Evolutionary conservation across 2,113 vertebrate species (phyloP).

Genomic region (Mugil cephalus): DNA sequence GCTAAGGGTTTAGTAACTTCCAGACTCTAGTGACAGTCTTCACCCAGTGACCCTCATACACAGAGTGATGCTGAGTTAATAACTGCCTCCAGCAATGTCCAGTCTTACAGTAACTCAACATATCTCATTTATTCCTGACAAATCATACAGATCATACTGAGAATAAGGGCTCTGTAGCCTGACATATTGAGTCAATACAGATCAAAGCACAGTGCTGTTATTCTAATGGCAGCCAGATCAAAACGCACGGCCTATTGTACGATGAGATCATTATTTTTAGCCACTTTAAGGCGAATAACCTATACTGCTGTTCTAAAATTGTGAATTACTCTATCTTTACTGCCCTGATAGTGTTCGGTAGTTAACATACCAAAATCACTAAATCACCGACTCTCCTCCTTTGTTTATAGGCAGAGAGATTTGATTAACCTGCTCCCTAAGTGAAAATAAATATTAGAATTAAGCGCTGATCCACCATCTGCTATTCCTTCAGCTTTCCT

Average conservation of each 20-base stretch:
- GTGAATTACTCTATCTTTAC: background rate
- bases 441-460: slow-evolving; percentile 53
- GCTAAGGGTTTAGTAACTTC: slow-evolving; percentile 47
- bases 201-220: slow-evolving; percentile 51
- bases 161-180: background rate
- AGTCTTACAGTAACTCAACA: slow-evolving; percentile 7
- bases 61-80: slow-evolving; percentile 50
- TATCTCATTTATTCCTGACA: slow-evolving; percentile 44
- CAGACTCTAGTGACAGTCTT: slow-evolving; percentile 57
- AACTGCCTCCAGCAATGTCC: slow-evolving; percentile 21
- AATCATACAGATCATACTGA: slow-evolving; percentile 1
- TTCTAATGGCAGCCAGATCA: slow-evolving; percentile 22
- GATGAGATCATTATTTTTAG: background rate
- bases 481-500: slow-evolving; percentile 62
- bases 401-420: slow-evolving; percentile 28
- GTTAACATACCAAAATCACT: slow-evolving; percentile 28
- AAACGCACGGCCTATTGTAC: slow-evolving; percentile 12
- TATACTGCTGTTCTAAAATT: background rate
- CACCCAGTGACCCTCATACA: slow-evolving; percentile 57
- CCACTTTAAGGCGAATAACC: slow-evolving; percentile 6
- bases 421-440: slow-evolving; percentile 36
- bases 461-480: slow-evolving; percentile 46
- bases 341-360: slow-evolving; percentile 2
- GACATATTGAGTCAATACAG: slow-evolving; percentile 27
- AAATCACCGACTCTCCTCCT: slow-evolving; percentile 24